Percentiles rank a stretch among this genome's conserved stretches.
phyloP scores from a whole-genome alignment of 2,113 vertebrate species.

The Pungitius pungitius region DNA sequence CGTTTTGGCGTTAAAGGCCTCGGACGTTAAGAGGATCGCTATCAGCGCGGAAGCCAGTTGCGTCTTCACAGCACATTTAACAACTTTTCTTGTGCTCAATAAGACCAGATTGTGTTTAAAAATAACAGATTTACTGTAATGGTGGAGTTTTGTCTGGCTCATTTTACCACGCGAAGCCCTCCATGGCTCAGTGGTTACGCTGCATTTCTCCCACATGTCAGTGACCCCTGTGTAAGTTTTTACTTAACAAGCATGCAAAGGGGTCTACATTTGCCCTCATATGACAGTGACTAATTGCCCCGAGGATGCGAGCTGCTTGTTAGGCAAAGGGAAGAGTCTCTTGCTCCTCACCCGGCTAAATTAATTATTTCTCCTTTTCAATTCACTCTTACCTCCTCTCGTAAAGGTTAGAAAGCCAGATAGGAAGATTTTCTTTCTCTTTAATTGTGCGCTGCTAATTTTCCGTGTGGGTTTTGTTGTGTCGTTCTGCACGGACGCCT shows the following conservation, averaged over 20 bases:
- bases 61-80: conserved; percentile 17
- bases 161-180: conserved; percentile 49
- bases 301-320: conserved; percentile 83
- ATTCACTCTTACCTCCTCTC: conserved; percentile 73
- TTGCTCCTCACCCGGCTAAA: conserved; percentile 78
- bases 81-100: conserved; percentile 14
- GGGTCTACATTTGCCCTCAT: conserved; percentile 86
- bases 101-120: conserved; percentile 27
- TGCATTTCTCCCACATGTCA: conserved; percentile 81
- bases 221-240: conserved; percentile 84
- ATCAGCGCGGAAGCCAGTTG: background rate
- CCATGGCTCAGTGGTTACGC: conserved; percentile 70
- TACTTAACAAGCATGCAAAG: conserved; percentile 85
- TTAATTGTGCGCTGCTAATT: conserved; percentile 74
- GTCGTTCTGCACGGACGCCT: conserved; percentile 32
- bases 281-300: conserved; percentile 87
- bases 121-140: conserved; percentile 38
- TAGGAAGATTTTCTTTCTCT: conserved; percentile 61
- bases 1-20: background rate
- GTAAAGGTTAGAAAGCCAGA: conserved; percentile 75
- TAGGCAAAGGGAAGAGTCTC: conserved; percentile 81
- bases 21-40: background rate
- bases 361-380: conserved; percentile 83
- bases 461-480: conserved; percentile 49
- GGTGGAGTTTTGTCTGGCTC: conserved; percentile 48